Percentiles rank a stretch among this genome's conserved stretches.
Conservation (phyloP, 2,113 vertebrate genomes). For the Erinaceus europaeus region DNA sequence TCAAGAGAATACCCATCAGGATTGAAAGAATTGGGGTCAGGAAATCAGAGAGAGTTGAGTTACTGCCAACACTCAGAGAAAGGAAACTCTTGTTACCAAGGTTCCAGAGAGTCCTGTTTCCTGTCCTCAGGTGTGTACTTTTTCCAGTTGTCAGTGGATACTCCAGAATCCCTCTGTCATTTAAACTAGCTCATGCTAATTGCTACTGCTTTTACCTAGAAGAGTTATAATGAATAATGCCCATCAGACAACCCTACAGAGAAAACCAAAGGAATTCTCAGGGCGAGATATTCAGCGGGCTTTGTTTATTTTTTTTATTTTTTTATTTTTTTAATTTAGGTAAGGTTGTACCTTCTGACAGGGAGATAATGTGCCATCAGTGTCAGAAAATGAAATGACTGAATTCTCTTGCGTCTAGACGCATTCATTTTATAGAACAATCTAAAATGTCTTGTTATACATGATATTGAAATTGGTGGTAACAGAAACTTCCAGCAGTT, state of each 20-base stretch:
- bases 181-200: background rate
- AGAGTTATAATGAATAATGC: background rate
- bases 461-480: background rate
- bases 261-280: background rate
- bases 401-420: background rate
- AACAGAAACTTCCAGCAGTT: background rate
- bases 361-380: background rate
- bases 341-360: background rate
- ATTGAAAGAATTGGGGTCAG: background rate
- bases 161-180: background rate
- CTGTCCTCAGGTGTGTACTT: rapidly evolving
- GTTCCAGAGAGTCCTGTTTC: background rate
- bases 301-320: too few species aligned
- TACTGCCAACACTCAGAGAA: background rate
- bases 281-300: background rate
- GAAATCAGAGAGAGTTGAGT: background rate
- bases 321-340: background rate
- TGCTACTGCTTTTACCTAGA: conserved; percentile 1
- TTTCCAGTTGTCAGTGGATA: background rate
- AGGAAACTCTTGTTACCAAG: rapidly evolving
- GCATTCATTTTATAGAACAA: background rate
- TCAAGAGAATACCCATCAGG: background rate
- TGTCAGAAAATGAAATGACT: conserved; percentile 7
- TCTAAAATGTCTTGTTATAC: background rate
- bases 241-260: background rate